Base-by-base conservation (phyloP, 2,113 vertebrate species). In the Chlamydotis undulata region DNA sequence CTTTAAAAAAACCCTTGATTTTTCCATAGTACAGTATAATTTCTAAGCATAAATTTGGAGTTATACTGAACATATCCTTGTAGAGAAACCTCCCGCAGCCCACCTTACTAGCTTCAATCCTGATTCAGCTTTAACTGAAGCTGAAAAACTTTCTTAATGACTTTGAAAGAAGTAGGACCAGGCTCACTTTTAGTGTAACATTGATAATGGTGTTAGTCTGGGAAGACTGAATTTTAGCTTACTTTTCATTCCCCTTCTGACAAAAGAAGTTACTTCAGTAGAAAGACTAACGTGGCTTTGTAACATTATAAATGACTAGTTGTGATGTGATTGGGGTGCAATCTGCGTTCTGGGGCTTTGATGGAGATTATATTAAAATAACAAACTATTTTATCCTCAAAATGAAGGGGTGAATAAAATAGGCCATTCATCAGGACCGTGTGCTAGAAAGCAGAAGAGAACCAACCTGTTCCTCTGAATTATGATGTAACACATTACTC, bases 361-460 rank as follows among this genome's bases (percentile, higher is more conserved):
- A 21, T 63, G 60, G 64, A 55, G 60, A 2, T 53, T 80, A 6
- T 74, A 33, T 56, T 79, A 33, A 52, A 90, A 57, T 56, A 68
- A 60, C 22, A 64, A 71, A 83, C 7, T 35, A 4, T 18, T 91
- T 67, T 84, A 45, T 55, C 14, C n/a, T 78, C 12, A 24, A 25
- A 67, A 63, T 33, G 31, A 56, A 86, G 22, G 55, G 16, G 31
- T 70, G 59, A 74, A 63, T 63, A 37, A 83, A 86, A 68, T 4
- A 55, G 55, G 41, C 50, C n/a, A 4, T n/a, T 29, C 7, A 15
- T 52, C 5, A 67, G 49, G 24, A 83, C 10, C 0, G 0, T 14
- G 37, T 71, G 39, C 53, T 82, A 13, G 22, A 64, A 64, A 63
- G 50, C 70, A 41, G 69, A 50, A 18, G 23, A 76, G 57, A 69